These are phyloP conservation scores for Cavia porcellus DNA, from an alignment of 2,113 vertebrate species.

Conservation along the genomic window DNA sequence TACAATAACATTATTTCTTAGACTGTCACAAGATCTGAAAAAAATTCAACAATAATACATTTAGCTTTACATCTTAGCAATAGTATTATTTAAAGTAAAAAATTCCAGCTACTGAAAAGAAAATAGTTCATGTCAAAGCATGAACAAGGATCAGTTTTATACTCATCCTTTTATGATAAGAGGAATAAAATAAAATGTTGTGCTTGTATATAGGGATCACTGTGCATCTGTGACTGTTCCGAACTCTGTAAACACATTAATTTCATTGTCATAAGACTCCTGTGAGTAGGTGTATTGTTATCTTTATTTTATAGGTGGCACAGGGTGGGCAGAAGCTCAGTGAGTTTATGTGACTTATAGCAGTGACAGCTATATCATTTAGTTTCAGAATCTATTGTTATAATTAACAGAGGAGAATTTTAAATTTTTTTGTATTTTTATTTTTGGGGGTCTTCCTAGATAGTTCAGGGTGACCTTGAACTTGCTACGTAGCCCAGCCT, in stretches of 20 bases:
- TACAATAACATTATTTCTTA: not conserved
- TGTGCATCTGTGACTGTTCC: not conserved
- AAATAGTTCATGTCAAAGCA: not conserved
- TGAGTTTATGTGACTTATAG: not conserved
- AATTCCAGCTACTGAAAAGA: not conserved
- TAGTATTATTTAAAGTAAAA: conserved; percentile 33
- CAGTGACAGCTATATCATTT: not conserved
- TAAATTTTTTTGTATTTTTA: not conserved
- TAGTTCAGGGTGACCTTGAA: not conserved
- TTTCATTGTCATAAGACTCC: not conserved
- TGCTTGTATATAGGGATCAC: rapidly evolving
- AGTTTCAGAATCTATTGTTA: not conserved
- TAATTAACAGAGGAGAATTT: not conserved
- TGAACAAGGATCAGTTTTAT: not conserved
- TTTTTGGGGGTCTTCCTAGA: not conserved
- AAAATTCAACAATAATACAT: not conserved
- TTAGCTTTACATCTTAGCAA: conserved; percentile 1
- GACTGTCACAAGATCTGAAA: not conserved
- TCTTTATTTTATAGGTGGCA: not conserved
- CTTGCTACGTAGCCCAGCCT: not conserved
- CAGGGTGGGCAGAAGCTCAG: not conserved
- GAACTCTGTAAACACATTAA: not conserved
- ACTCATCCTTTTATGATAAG: not conserved
- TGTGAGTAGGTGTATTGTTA: not conserved
- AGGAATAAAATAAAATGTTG: not conserved